These are phyloP conservation scores for Anthopleura sola DNA, from an alignment of 64 coral and sea anemone species.

Conservation along the genomic window DNA sequence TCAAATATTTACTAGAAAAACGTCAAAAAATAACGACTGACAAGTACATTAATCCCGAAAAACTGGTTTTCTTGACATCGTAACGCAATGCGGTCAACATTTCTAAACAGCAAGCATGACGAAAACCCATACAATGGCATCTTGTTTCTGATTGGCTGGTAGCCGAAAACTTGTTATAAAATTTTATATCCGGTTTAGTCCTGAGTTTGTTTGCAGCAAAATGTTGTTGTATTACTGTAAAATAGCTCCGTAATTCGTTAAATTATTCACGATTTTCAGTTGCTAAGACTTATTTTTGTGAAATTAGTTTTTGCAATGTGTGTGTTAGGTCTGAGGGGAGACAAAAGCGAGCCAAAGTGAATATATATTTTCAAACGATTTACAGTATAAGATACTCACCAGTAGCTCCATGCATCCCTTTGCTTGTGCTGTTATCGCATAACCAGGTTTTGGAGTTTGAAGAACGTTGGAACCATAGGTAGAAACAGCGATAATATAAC, in stretches of 20 bases:
- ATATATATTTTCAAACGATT: background rate
- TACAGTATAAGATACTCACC: constrained; percentile 31
- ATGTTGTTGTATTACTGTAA: background rate
- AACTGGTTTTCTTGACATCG: background rate
- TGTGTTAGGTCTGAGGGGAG: too few relatives aligned
- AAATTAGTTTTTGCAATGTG: too few relatives aligned
- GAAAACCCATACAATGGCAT: too few relatives aligned
- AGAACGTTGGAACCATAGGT: constrained; percentile 63
- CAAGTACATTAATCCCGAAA: too few relatives aligned
- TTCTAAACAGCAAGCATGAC: background rate
- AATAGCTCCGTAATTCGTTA: background rate
- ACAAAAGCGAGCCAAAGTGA: too few relatives aligned
- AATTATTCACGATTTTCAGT: background rate
- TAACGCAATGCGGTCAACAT: background rate
- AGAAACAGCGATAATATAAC: constrained; percentile 64
- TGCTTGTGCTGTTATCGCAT: constrained; percentile 76
- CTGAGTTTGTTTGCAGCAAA: background rate
- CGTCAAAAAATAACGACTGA: background rate
- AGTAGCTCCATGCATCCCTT: constrained; percentile 77
- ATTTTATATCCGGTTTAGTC: background rate
- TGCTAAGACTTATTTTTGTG: background rate
- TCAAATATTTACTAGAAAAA: background rate
- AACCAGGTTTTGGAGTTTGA: constrained; percentile 66
- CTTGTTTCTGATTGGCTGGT: background rate
- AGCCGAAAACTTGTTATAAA: background rate